Percentiles rank a stretch among this genome's conserved stretches.
Conservation (phyloP, 2,797 vertebrate genomes). For the Coccyzus lansbergi region DNA sequence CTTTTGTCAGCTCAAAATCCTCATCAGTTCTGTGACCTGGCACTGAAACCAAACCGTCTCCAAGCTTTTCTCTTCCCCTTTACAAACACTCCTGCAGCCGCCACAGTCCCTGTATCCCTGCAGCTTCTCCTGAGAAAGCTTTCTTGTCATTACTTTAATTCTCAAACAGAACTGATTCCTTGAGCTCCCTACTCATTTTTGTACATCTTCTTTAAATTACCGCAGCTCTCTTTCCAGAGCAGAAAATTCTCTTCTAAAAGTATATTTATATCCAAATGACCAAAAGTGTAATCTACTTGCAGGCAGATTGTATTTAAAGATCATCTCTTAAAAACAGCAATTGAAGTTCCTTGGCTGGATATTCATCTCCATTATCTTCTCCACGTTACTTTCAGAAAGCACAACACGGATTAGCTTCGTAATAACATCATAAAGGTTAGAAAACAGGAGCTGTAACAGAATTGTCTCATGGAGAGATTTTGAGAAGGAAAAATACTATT, state of each 20-base stretch:
- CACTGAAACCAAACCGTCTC: background rate
- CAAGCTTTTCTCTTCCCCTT: background rate
- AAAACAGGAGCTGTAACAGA: background rate
- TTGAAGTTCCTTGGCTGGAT: background rate
- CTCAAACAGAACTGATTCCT: background rate
- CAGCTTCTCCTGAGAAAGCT: background rate
- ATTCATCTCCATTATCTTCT: background rate
- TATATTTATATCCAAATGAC: slow-evolving; percentile 1
- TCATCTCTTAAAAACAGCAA: background rate
- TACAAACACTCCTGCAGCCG: background rate
- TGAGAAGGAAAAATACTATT: background rate
- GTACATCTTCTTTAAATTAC: background rate
- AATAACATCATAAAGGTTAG: background rate
- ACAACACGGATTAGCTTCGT: background rate
- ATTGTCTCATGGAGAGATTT: background rate
- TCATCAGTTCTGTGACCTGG: background rate
- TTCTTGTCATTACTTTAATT: background rate
- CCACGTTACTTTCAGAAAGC: background rate
- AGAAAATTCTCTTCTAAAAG: background rate
- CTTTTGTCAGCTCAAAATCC: background rate
- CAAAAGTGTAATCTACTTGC: background rate
- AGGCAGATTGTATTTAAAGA: slow-evolving; percentile 8
- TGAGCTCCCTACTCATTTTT: background rate
- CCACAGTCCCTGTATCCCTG: background rate
- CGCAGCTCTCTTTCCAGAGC: background rate